Evolutionary conservation across 2,888 invertebrate genomes (phyloP).

Genomic region (Callyntrura guangdongensis): DNA sequence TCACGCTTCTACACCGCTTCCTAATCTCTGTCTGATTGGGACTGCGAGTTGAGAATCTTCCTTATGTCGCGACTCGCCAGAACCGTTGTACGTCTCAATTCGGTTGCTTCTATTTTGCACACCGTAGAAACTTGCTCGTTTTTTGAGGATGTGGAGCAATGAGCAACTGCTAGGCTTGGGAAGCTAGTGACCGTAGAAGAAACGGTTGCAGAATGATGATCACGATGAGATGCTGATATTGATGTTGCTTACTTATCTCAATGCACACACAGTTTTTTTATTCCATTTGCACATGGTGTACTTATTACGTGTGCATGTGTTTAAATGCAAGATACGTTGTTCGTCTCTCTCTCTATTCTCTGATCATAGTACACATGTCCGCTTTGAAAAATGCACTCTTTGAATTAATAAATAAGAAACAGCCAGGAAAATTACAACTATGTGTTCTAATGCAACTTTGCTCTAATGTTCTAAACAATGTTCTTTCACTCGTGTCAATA

Average conservation of each 20-base stretch:
- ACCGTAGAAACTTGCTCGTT: neutral
- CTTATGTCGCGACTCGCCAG: neutral
- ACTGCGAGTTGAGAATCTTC: conserved; percentile 27
- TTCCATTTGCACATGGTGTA: no score
- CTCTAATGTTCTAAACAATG: conserved; percentile 10
- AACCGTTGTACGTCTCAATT: neutral
- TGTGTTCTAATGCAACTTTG: neutral
- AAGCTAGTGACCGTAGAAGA: conserved; percentile 54
- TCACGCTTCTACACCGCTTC: conserved; percentile 31
- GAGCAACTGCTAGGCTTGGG: neutral
- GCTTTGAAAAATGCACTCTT: neutral
- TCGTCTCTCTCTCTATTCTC: neutral
- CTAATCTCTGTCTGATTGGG: conserved; percentile 54
- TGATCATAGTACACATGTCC: neutral
- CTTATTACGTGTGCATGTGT: neutral
- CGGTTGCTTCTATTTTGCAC: neutral
- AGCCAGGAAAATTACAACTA: neutral
- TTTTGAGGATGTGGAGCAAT: neutral
- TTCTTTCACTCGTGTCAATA: conserved; percentile 14
- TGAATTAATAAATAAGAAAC: conserved; percentile 3
- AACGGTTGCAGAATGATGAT: conserved; percentile 7
- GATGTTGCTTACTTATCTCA: no score
- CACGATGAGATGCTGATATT: conserved; percentile 2
- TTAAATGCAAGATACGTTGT: neutral
- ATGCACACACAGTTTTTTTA: no score